These are phyloP conservation scores for Loris lydekkerianus DNA, from an alignment of 2,797 vertebrate species.

Conservation along the genomic window DNA sequence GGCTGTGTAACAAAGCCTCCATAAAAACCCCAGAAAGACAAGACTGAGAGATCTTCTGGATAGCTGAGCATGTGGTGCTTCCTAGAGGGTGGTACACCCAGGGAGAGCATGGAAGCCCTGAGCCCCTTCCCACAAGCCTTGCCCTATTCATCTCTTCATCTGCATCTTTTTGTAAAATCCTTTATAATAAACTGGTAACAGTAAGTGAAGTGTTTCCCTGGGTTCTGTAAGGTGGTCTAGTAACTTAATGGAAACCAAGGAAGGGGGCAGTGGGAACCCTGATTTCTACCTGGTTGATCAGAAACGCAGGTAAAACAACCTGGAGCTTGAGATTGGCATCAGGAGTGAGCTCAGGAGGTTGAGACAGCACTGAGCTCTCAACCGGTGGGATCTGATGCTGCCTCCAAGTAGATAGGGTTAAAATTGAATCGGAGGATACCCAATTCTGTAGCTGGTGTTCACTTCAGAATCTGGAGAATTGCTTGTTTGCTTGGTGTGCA, in stretches of 20 bases:
- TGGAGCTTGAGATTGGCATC: neutral
- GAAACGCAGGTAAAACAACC: neutral
- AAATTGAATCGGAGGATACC: neutral
- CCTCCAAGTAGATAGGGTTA: neutral
- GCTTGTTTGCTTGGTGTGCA: neutral
- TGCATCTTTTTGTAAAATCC: neutral
- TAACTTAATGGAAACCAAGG: neutral
- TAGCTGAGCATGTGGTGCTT: neutral
- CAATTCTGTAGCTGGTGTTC: too few species aligned
- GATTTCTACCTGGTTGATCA: neutral
- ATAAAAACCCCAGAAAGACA: neutral
- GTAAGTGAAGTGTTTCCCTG: neutral
- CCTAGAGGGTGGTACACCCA: neutral
- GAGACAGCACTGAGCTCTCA: neutral
- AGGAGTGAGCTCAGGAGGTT: neutral
- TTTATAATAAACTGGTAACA: neutral
- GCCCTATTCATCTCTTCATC: neutral
- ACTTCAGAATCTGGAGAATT: neutral
- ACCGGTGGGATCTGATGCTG: neutral
- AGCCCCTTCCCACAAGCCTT: too few species aligned
- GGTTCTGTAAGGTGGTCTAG: neutral
- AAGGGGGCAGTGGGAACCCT: neutral
- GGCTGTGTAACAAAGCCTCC: neutral
- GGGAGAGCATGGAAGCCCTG: neutral
- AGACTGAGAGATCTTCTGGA: neutral